A percentile compares a stretch with the other conserved stretches of the same genome.
Evolutionary conservation across 1,140 invertebrate species (phyloP).

Genomic region (Pollicipes pollicipes): DNA sequence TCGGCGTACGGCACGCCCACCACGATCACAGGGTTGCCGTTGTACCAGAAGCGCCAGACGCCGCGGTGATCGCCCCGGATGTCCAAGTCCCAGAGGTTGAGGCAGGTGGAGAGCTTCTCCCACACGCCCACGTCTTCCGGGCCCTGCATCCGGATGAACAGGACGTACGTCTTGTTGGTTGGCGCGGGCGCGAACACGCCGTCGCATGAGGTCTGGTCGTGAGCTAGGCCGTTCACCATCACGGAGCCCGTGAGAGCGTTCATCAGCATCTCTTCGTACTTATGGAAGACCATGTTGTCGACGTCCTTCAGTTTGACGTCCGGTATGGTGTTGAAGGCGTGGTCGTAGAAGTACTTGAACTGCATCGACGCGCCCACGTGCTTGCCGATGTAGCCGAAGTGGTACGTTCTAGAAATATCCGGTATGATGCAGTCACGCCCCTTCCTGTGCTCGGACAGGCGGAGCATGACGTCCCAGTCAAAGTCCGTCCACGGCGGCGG

Average conservation of each 20-base stretch:
- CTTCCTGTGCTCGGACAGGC: constrained; percentile 26
- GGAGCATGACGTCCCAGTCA: constrained; percentile 16
- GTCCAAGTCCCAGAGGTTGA: constrained; percentile 47
- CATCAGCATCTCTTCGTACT: constrained; percentile 35
- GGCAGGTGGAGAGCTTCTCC: constrained; percentile 41
- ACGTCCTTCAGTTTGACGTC: constrained; percentile 32
- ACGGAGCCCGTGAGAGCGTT: constrained; percentile 30
- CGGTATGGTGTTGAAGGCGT: constrained; percentile 35
- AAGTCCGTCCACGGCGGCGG: constrained; percentile 27
- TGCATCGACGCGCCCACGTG: constrained; percentile 45
- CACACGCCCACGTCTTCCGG: constrained; percentile 36
- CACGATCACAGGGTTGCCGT: constrained; percentile 34
- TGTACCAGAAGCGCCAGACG: constrained; percentile 39
- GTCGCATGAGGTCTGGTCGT: constrained; percentile 28
- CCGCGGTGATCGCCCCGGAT: constrained; percentile 42
- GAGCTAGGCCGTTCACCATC: constrained; percentile 34
- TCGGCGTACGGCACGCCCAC: constrained; percentile 37
- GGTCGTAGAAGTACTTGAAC: constrained; percentile 39
- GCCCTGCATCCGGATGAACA: constrained; percentile 39
- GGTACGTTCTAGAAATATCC: constrained; percentile 43
- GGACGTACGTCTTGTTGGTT: constrained; percentile 29
- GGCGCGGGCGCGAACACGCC: background rate
- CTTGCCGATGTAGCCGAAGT: constrained; percentile 43
- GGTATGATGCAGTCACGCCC: constrained; percentile 42
- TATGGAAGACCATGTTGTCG: constrained; percentile 22